Base-by-base conservation (phyloP, 2,888 invertebrate species). In the Esperia sulphurella region DNA sequence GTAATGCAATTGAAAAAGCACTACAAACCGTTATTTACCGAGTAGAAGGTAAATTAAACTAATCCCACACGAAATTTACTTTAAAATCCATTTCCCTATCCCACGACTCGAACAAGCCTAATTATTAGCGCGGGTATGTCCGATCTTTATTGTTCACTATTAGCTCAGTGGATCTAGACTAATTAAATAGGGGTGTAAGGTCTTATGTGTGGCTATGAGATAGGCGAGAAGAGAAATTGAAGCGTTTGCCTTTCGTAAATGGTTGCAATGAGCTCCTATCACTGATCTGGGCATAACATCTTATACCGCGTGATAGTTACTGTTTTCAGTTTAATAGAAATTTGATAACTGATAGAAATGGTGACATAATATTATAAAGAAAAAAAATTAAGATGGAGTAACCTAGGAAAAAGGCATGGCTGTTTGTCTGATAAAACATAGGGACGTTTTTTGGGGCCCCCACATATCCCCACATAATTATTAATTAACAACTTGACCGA, bases 81-180 rank as follows among this genome's bases (percentile, higher is more conserved):
- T 64, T 58, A 65, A 72, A 58, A 57, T 59, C 57, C 57, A 75
- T 74, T 77, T 65, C 68, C 70, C 78, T 84, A 84, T 84, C 84
- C 67, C 67, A 68, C 68, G n/a, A 62, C 58, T 54, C 59, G 64
- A 71, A 72, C 77, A 81, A 79, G 75, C 73, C 84, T 85, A 84
- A 86, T 87, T 86, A 86, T 85, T 83, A 76, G 74, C 59, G 60
- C 54, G 66, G 67, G 71, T 80, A 83, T 87, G 84, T 83, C 77
- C 78, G 80, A 84, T 84, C 84, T 84, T 86, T 87, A 88, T 88
- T 88, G 87, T 86, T 78, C 70, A 69, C 67, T 74, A 71, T 68
- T 69, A 66, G 66, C 66, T 52, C 21, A 21, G 42, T 45, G 76
- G 79, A 85, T 83, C 79, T 78, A 63, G 61, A 75, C 86, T 88